Base-by-base conservation (phyloP, 30 jellyfish, hydroid and myxozoan species). In the Cassiopea xamachana region DNA sequence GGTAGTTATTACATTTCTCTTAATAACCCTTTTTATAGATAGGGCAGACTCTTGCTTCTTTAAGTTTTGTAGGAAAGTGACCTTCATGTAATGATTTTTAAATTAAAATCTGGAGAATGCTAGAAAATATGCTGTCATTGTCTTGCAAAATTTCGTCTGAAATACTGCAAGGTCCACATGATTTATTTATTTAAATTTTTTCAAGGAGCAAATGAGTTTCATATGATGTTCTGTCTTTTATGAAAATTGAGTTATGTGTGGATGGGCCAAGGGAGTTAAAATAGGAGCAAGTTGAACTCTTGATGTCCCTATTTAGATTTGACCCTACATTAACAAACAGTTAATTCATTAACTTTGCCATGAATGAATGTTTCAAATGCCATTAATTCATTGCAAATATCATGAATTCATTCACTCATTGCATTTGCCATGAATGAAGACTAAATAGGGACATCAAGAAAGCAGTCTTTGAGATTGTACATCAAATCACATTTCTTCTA, bases 31-130 rank as follows among this genome's bases (percentile, higher is more conserved):
- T 73, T 44, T 47, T 73, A 73, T 7, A 73, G 45, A 47, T 73
- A 68, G 83, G 83, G 83, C 61, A 73, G 83, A 73, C 83, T 73
- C 60, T 73, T 19, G 58, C 83, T 73, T 73, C 64, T 73, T 73
- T 73, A 73, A 73, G 83, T 73, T n/a, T n/a, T 47, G 64, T n/a
- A n/a, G 64, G 83, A 73, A 73, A 73, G 18, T 73, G 83, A 73
- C 83, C 83, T 27, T 27, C 39, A 27, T 73, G 83, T n/a, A 73
- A 8, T 60, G 83, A 39, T 39, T 73, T 73, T 13, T 59, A 73
- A 73, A 73, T 73, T 73, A 73, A 27, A 17, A 73, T 73, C 60
- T 73, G 83, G 60, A 73, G 83, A 27, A 68, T 68, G 27, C 27
- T 44, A 16, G 77, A 68, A 68, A 68, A 68, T 59, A 44, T 60